Base-by-base conservation (phyloP, 2,888 invertebrate species). In the Drosophila eohydei region DNA sequence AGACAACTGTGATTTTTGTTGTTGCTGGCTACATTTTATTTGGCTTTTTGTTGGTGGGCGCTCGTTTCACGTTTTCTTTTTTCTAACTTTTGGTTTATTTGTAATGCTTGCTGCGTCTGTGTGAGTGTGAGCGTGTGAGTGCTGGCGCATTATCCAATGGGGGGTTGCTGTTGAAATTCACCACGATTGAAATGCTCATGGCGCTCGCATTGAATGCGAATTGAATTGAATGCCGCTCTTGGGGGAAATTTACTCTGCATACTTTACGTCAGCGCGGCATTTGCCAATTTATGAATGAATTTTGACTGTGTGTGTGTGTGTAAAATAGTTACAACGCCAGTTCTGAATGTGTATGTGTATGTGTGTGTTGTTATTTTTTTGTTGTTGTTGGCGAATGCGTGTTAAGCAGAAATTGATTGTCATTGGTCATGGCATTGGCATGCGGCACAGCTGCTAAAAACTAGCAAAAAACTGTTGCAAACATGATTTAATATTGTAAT, bases 1-100 rank as follows among this genome's bases (percentile, higher is more conserved):
- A 91, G 90, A 91, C 89, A 88, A 90, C 91, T 91, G 91, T 91
- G 91, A 91, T 91, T 91, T 91, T 89, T 81, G 82, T 84, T 83
- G 81, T 78, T 89, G 83, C 52, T 78, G 83, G 70, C 71, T 63
- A 75, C 84, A 88, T 88, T 88, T 86, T 86, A 86, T 88, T 88
- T 86, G 78, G 71, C 74, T 81, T 83, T 90, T 82, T 86, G 73
- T 74, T 78, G 80, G 73, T 74, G 70, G 61, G 40, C 72, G 78
- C 72, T 73, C 76, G 82, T 71, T 77, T 63, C 61, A 46, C 58
- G 57, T 68, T 61, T 69, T 78, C 50, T 74, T 79, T 71, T 78
- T 83, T 81, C 74, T 77, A 83, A 76, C 70, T 73, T 76, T 78
- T 77, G 52, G 57, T 75, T 79, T 77, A 69, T 75, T 75, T 85